Evolutionary conservation across 2,113 vertebrate species (phyloP).

Genomic region (Zosterops borbonicus): DNA sequence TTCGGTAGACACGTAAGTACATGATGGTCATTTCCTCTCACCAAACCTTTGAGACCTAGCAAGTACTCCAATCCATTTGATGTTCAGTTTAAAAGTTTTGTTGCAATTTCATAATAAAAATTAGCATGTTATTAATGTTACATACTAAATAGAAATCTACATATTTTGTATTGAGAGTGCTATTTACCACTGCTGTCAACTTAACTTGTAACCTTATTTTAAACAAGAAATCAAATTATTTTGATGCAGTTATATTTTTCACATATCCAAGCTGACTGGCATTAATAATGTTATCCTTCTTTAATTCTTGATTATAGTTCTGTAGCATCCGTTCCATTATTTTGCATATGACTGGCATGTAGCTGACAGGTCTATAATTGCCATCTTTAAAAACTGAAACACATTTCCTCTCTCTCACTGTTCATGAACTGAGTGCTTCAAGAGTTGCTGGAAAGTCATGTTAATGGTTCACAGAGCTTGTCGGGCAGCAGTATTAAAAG

Average conservation of each 20-base stretch:
- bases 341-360: conserved; percentile 16
- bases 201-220: background rate
- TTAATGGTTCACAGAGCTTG: background rate
- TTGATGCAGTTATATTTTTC: background rate
- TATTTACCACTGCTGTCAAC: background rate
- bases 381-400: background rate
- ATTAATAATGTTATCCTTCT: background rate
- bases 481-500: background rate
- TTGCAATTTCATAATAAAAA: background rate
- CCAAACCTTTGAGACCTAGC: background rate
- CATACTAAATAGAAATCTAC: background rate
- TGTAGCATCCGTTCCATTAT: background rate
- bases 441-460: background rate
- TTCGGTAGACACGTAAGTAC: background rate
- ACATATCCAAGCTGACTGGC: background rate
- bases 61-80: background rate
- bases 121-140: background rate
- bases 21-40: background rate
- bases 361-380: conserved; percentile 31
- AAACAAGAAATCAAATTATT: background rate
- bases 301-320: conserved; percentile 22
- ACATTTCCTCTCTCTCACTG: background rate
- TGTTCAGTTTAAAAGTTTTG: background rate
- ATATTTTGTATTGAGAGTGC: background rate
- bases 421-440: background rate